Base-by-base conservation (phyloP, 2,113 vertebrate genomes). In the Agapornis roseicollis region DNA sequence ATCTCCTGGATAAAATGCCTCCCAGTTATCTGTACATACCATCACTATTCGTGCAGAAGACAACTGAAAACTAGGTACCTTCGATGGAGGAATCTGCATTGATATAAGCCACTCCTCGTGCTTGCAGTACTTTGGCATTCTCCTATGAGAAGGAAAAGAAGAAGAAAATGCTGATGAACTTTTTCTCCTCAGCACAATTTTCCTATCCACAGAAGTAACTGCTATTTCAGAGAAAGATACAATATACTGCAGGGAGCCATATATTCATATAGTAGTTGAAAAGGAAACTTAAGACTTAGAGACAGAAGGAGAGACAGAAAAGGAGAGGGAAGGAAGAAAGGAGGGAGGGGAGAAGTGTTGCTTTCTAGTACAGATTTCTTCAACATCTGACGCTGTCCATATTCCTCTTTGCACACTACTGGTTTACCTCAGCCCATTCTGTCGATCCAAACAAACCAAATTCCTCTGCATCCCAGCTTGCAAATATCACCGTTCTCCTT, bases 381-480 rank as follows among this genome's bases (percentile, higher is more conserved):
- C 55, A 29, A 68, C 61, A 29, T 76, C 46, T 80, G 46, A 17
- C 33, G 65, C 10, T n/a, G 24, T 58, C 12, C 46, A 92, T 80
- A 69, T 39, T 35, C 55, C 69, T 61, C 41, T 80, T 46, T 53
- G 55, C 89, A 42, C 6, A 49, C 55, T 65, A 5, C 2, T n/a
- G 16, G 64, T 93, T 95, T 98, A 99, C 99, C 99, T 99, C 99
- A 80, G 98, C 99, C 99, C 99, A 99, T 93, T 99, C 99, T 77
- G 99, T 99, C 12, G 99, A 99, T 68, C 99, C 99, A 58, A 98
- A 96, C 55, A 99, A 97, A 41, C 99, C 99, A 97, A 99, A 99
- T 96, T 99, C 99, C 87, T 99, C 99, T 53, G 99, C 99, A 97
- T 99, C 99, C 99, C 99, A 99, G 92, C 99, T 99, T 11, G 99